These are phyloP conservation scores for Lasioglossum baleicum DNA, from an alignment of 1,140 invertebrate genomes.

Conservation along the genomic window DNA sequence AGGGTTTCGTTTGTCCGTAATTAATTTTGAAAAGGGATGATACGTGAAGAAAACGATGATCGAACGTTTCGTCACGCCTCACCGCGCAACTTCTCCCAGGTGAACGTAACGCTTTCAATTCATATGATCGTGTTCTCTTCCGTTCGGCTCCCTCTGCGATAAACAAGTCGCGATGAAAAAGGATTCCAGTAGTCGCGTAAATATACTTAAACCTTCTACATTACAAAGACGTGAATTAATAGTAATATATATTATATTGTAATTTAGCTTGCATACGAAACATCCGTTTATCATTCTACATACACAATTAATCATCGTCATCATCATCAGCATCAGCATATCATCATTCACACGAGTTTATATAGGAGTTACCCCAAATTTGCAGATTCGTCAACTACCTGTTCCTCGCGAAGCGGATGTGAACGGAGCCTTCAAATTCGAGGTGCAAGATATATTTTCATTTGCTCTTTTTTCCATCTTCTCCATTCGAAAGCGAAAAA, in stretches of 20 bases:
- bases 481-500: background rate
- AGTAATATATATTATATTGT: slow-evolving; percentile 64
- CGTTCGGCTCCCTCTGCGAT: slow-evolving; percentile 48
- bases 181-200: slow-evolving; percentile 42
- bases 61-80: no score
- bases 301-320: slow-evolving; percentile 54
- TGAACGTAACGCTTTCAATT: slow-evolving; percentile 4
- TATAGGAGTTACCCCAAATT: slow-evolving; percentile 49
- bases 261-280: slow-evolving; percentile 65
- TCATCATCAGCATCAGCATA: slow-evolving; percentile 24
- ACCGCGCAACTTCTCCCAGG: no score
- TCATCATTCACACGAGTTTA: slow-evolving; percentile 62
- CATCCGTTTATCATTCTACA: slow-evolving; percentile 58
- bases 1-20: no score
- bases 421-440: slow-evolving; percentile 34
- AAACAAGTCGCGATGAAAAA: slow-evolving; percentile 62
- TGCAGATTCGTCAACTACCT: slow-evolving; percentile 37
- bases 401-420: slow-evolving; percentile 7
- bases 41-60: no score
- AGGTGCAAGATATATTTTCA: slow-evolving; percentile 21
- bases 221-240: slow-evolving; percentile 67
- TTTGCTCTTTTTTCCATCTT: slow-evolving; percentile 8
- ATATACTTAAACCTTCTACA: slow-evolving; percentile 63
- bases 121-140: background rate
- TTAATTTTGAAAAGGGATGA: no score